These are phyloP conservation scores for Lutjanus erythropterus DNA, from an alignment of 2,113 vertebrate genomes.

Conservation along the genomic window DNA sequence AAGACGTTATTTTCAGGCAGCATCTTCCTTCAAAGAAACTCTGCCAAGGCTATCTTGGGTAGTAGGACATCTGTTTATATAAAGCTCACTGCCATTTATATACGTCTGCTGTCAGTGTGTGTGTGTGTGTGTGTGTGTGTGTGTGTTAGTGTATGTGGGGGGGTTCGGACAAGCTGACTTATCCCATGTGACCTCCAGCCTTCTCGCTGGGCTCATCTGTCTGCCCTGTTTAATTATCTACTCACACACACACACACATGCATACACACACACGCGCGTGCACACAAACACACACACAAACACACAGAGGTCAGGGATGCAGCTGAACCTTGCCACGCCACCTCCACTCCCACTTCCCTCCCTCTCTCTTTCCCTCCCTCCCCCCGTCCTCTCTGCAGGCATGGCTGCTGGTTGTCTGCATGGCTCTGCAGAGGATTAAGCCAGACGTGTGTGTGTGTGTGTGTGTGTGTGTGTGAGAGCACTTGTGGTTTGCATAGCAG, in stretches of 20 bases:
- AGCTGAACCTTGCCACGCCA: conserved; percentile 60
- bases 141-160: background rate
- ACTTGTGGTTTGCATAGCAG: conserved; percentile 34
- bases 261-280: conserved; percentile 27
- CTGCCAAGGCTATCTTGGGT: conserved; percentile 59
- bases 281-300: conserved; percentile 27
- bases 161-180: conserved; percentile 34
- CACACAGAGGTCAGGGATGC: conserved; percentile 60
- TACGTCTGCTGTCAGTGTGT: conserved; percentile 41
- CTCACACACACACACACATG: conserved; percentile 23
- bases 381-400: conserved; percentile 20
- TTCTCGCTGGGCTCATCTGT: conserved; percentile 72
- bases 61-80: conserved; percentile 69
- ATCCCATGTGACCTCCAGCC: conserved; percentile 60
- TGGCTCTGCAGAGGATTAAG: conserved; percentile 56
- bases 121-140: conserved; percentile 29
- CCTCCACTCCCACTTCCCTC: conserved; percentile 4
- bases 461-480: background rate
- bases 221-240: conserved; percentile 80
- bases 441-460: conserved; percentile 16
- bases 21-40: conserved; percentile 48
- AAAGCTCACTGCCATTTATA: conserved; percentile 53
- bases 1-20: conserved; percentile 61
- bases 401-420: conserved; percentile 52
- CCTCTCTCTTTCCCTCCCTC: background rate